Evolutionary conservation across 2,888 invertebrate genomes (phyloP), one percentile per base, ranked within the genome.

Genomic region (Lucinisca nassula): DNA sequence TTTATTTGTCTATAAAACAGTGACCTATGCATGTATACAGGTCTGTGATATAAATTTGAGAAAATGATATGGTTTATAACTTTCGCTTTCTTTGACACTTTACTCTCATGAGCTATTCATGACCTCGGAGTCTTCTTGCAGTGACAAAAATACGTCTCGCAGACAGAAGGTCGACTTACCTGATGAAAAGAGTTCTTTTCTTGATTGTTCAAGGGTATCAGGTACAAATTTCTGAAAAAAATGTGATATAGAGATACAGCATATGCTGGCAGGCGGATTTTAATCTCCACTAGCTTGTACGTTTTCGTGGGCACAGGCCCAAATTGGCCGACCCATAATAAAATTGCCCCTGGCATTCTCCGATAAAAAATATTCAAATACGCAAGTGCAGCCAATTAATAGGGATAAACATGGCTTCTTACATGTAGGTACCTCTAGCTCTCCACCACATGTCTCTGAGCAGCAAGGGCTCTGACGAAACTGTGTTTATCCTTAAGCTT

Each of bases 171-270:
- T n/a, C 14, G 6, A 40, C 40, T 10, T 67, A 67, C 67, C 67
- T 35, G 35, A 17, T 3, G 67, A 67, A 3, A 67, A 2, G 35
- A 67, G 6, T 17, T 67, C 67, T 67, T 67, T 67, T 67, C 67
- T 32, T 3, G 30, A 17, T 67, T 67, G 67, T 35, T 67, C 67
- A 10, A 30, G 30, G 1, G 67, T 67, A 35, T 67, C 67, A 17
- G 67, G 67, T 21, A 35, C 67, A 67, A 67, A 67, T 35, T 67
- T 67, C 67, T 67, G 67, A 35, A 67, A 67, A 4, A 67, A 67
- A 61, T 24, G n/a, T 21, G n/a, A 14, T 10, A 14, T 10, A 10
- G 14, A 40, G 14, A 14, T 40, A 40, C 6, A 10, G 40, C 40
- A n/a, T n/a, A n/a, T n/a, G n/a, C n/a, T n/a, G n/a, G n/a, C n/a